Conservation (phyloP, 23 tunicate genomes). For the Ascidia mentula region DNA sequence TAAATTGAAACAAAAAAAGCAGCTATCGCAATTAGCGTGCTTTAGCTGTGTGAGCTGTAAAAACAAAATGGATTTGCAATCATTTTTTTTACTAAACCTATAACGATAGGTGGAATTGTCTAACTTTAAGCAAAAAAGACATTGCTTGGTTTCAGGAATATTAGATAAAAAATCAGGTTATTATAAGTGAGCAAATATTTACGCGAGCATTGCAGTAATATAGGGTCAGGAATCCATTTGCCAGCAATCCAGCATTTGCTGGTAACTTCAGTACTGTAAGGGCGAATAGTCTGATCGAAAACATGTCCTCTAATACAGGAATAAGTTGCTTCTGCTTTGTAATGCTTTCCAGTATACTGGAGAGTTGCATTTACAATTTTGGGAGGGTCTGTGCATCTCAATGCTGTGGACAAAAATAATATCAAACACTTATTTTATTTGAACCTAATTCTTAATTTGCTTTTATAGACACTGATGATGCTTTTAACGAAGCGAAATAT, state of each 20-base stretch:
- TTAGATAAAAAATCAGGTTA: not conserved
- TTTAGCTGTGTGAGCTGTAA: too few species aligned
- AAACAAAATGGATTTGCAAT: too few species aligned
- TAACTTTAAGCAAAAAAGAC: too few species aligned
- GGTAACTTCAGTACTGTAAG: slow-evolving; percentile 10
- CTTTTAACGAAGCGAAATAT: too few species aligned
- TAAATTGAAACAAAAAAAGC: not conserved
- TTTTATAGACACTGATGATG: too few species aligned
- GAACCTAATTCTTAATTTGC: too few species aligned
- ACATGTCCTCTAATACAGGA: slow-evolving; percentile 39
- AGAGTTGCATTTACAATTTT: slow-evolving; percentile 18
- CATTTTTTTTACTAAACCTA: too few species aligned
- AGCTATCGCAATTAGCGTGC: too few species aligned
- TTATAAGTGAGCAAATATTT: slow-evolving; percentile 2
- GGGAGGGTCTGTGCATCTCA: slow-evolving; percentile 16
- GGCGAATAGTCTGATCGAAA: slow-evolving; percentile 22
- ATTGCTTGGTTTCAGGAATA: too few species aligned
- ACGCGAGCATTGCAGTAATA: slow-evolving; percentile 35
- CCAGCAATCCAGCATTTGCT: slow-evolving; percentile 30
- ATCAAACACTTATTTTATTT: too few species aligned
- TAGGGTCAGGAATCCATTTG: slow-evolving; percentile 42
- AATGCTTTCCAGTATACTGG: not conserved
- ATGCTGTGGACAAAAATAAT: not conserved
- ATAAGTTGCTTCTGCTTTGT: slow-evolving; percentile 17
- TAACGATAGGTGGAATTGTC: too few species aligned